Base-by-base conservation (phyloP, 2,113 vertebrate species). In the Numida meleagris region DNA sequence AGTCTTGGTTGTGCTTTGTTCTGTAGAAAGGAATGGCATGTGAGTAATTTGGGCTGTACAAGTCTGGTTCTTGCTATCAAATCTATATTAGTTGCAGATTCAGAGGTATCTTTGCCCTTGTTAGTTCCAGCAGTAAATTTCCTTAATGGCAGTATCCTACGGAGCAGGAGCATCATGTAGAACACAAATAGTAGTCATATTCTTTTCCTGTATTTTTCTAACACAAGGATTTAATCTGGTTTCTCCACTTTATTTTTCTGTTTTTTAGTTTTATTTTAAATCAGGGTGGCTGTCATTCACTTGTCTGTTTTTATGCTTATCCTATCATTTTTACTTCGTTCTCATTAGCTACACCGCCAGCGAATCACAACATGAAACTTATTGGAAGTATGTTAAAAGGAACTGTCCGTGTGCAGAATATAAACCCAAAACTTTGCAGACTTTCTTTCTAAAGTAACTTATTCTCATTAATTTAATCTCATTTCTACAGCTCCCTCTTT, bases 401-500 rank as follows among this genome's bases (percentile, higher is more conserved):
- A 36, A 5, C 46, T 43, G 51, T 25, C 18, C 29, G 29, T 1
- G 0, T 73, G 63, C 33, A 68, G 11, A 40, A 16, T 25, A 7
- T 61, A 24, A n/a, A 67, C 74, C 5, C 14, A 66, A 74, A 80
- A 61, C 3, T 17, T 46, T 46, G 33, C 51, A 31, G 9, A 5
- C 24, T 59, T 46, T 24, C 34, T 76, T 76, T 88, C 68, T 83
- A 0, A 70, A 63, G 8, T 68, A 38, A 63, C 80, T 70, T 73
- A 31, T 72, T 90, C 70, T 80, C 46, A 27, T 81, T 88, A 76
- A 80, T 86, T n/a, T n/a, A n/a, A n/a, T n/a, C n/a, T n/a, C n/a
- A n/a, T n/a, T 92, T 95, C 71, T 75, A 42, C 51, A 78, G 4
- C 53, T 43, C 8, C 27, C 1, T 51, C 29, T 67, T 68, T 82